Evolutionary conservation across 2,888 invertebrate species (phyloP).

Genomic region (Scaeva pyrastri): DNA sequence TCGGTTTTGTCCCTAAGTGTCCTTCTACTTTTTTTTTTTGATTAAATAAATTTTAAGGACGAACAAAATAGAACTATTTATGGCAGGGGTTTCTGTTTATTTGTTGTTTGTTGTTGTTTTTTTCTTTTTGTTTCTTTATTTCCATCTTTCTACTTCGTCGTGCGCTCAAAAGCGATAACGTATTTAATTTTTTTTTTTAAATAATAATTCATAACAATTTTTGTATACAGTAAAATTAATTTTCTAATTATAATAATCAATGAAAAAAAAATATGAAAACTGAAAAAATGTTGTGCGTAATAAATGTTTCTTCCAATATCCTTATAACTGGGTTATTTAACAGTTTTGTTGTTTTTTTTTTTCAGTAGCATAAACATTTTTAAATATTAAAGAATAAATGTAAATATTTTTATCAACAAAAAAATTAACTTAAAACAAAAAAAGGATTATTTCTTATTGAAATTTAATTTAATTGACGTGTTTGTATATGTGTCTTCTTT

Average conservation of each 20-base stretch:
- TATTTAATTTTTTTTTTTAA: conserved; percentile 6
- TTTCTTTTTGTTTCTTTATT: conserved; percentile 11
- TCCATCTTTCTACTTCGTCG: conserved; percentile 5
- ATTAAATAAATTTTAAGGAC: conserved; percentile 22
- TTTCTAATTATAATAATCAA: conserved; percentile 17
- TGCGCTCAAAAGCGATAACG: conserved; percentile 37
- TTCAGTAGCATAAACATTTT: conserved; percentile 13
- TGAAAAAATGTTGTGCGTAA: conserved; percentile 67
- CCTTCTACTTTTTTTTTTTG: conserved; percentile 43
- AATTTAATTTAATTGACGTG: conserved; percentile 76
- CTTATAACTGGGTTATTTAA: conserved; percentile 31
- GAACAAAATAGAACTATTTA: conserved; percentile 33
- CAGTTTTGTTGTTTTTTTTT: conserved; percentile 38
- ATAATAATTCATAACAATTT: conserved; percentile 14
- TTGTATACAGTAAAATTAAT: conserved; percentile 5
- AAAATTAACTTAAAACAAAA: conserved; percentile 35
- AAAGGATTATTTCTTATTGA: conserved; percentile 59
- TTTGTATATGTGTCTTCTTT: conserved; percentile 81
- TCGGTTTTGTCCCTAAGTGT: conserved; percentile 45
- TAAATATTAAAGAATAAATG: conserved; percentile 18
- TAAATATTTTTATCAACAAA: conserved; percentile 45
- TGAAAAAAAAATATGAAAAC: conserved; percentile 23
- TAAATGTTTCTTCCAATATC: conserved; percentile 47
- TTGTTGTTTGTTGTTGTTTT: conserved; percentile 36
- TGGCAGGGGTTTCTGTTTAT: conserved; percentile 53